These are phyloP conservation scores for Lagocephalus sceleratus DNA, from an alignment of 2,797 vertebrate genomes.

Conservation along the genomic window DNA sequence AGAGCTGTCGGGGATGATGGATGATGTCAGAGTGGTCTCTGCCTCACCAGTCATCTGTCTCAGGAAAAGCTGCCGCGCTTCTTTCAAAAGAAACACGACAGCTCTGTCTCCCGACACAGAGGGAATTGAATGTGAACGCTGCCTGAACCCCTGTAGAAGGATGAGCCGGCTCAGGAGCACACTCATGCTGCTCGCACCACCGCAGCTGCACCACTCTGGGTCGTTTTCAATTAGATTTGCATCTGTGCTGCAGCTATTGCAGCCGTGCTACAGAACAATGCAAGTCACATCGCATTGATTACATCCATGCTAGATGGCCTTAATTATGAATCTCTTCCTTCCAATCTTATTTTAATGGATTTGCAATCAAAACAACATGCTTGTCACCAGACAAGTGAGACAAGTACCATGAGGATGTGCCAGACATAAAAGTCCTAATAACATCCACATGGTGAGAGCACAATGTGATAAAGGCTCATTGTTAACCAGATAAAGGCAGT, in stretches of 20 bases:
- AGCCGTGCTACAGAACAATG: constrained; percentile 58
- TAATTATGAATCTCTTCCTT: constrained; percentile 53
- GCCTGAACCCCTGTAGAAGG: constrained; percentile 27
- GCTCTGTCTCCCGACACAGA: constrained; percentile 7
- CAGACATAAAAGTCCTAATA: too few relatives aligned
- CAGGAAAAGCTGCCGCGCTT: constrained; percentile 61
- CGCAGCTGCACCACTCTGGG: not conserved
- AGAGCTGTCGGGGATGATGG: constrained; percentile 69
- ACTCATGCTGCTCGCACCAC: constrained; percentile 56
- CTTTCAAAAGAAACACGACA: constrained; percentile 21
- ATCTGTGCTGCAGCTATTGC: constrained; percentile 49
- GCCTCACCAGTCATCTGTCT: constrained; percentile 51
- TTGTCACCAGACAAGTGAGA: constrained; percentile 53
- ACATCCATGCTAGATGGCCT: constrained; percentile 52
- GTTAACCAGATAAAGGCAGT: too few relatives aligned
- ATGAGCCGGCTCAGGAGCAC: constrained; percentile 38
- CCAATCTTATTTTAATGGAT: constrained; percentile 33
- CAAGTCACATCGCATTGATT: constrained; percentile 68
- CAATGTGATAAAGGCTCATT: too few relatives aligned
- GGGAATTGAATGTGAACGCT: constrained; percentile 26
- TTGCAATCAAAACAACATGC: constrained; percentile 41
- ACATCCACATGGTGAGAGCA: too few relatives aligned
- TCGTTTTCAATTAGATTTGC: too few relatives aligned
- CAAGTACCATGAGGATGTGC: not conserved
- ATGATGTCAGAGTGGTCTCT: constrained; percentile 49